Evolutionary conservation across 2,113 vertebrate species (phyloP).

Genomic region (Onychostoma macrolepis): DNA sequence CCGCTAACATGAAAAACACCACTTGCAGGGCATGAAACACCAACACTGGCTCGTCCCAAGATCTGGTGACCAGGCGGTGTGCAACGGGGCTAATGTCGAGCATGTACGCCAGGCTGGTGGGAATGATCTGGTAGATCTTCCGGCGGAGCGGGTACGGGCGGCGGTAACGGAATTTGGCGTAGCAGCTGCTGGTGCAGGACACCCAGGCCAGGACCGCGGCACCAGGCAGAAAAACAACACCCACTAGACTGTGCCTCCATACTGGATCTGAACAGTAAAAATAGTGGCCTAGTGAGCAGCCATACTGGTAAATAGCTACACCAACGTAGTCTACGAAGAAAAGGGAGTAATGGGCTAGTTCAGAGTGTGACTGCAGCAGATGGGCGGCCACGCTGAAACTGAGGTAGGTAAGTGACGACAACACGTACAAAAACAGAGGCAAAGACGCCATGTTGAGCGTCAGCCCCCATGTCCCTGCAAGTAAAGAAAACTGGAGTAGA

Average conservation of each 20-base stretch:
- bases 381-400: conserved; percentile 88
- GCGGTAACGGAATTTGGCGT: conserved; percentile 84
- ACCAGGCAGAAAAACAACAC: conserved; percentile 82
- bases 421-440: conserved; percentile 82
- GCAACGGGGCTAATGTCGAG: conserved; percentile 88
- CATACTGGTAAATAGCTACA: conserved; percentile 89
- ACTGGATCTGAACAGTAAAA: conserved; percentile 85
- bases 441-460: conserved; percentile 68
- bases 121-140: conserved; percentile 90
- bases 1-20: conserved; percentile 82
- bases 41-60: conserved; percentile 80
- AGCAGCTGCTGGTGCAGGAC: conserved; percentile 89
- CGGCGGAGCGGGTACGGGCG: conserved; percentile 87
- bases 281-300: conserved; percentile 87
- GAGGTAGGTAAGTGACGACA: conserved; percentile 85
- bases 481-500: conserved; percentile 83
- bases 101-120: conserved; percentile 82
- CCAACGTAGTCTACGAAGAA: conserved; percentile 94
- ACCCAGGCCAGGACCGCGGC: conserved; percentile 87
- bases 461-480: conserved; percentile 72
- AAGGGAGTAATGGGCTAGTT: conserved; percentile 88
- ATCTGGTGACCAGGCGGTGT: conserved; percentile 80
- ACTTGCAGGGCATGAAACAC: conserved; percentile 88
- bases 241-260: conserved; percentile 82
- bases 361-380: conserved; percentile 89